A percentile compares a stretch with the other conserved stretches of the same genome.
Conservation (phyloP, 2,113 vertebrate species). For the Orycteropus afer region DNA sequence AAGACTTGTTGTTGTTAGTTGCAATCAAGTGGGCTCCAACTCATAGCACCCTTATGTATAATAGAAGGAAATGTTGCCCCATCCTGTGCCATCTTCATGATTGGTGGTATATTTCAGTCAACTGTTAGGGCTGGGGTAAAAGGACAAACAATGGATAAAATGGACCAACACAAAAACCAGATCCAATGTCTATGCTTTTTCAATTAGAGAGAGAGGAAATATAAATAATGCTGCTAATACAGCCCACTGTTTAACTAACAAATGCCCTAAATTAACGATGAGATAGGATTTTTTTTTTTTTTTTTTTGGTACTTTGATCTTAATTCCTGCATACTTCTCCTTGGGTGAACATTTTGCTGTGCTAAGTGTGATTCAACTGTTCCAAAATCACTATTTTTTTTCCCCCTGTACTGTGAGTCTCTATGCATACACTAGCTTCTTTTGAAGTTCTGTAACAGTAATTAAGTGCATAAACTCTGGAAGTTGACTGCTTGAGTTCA, state of each 20-base stretch:
- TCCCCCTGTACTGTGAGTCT: not conserved
- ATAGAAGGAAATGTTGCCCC: not conserved
- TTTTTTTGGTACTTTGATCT: constrained; percentile 3
- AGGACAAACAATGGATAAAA: not conserved
- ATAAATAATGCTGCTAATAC: not conserved
- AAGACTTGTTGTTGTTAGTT: not conserved
- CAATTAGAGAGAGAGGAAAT: not conserved
- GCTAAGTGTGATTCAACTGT: not conserved
- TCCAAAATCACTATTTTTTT: not conserved
- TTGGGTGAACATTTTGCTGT: not conserved
- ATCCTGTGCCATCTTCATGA: not conserved
- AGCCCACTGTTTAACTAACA: not conserved
- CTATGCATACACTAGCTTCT: not conserved
- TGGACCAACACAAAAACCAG: not conserved
- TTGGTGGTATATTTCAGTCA: not conserved
- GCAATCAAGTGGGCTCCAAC: not conserved
- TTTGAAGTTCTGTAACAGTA: not conserved
- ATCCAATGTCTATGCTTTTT: not conserved
- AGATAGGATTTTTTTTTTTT: too few relatives aligned
- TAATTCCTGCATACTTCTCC: not conserved
- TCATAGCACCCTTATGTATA: not conserved
- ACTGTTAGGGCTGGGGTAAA: not conserved
- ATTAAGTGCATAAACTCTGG: not conserved
- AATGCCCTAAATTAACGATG: not conserved
- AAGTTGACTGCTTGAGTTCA: not conserved